Evolutionary conservation across 2,113 vertebrate species (phyloP), one percentile per base, ranked within the genome.

Genomic region (Macrotis lagotis): DNA sequence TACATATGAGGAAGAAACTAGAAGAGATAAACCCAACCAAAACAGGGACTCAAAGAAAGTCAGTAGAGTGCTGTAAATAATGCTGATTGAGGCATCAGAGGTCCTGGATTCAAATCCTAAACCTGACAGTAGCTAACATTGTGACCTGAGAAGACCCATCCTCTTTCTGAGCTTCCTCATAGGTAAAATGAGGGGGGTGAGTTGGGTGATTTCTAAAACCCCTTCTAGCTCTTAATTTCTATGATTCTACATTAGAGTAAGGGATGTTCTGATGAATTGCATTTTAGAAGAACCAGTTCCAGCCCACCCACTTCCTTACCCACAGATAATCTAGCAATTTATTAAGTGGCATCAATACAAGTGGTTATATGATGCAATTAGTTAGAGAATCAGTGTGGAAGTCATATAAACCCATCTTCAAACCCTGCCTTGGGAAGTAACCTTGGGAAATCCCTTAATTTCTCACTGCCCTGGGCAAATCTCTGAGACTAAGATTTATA

Each of bases 391-490:
- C 49, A 92, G 88, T 25, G 51, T 91, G 51, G 44, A 96, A 91
- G 91, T 59, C 8, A 31, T 44, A 47, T 12, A 47, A 16, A 83
- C 49, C 91, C 51, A n/a, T 1, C 47, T 91, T 90, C 74, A 90
- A 91, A 44, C 51, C 74, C 12, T 92, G 59, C 31, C 66, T 92
- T 25, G 19, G 93, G 26, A 51, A 49, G n/a, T 88, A 83, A 94
- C n/a, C 74, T 59, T 50, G 52, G 95, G 50, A 91, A 94, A 91
- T 89, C 52, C 88, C 14, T 91, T 49, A 89, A 91, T 66, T 7
- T 48, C 14, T 53, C 50, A 53, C 9, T 51, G 74, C 10, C n/a
- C n/a, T 44, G 66, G 19, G 14, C 66, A 74, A 74, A 4, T 44
- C 37, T 16, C n/a, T 44, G n/a, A 44, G 1, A 83, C 16, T 24